Evolutionary conservation across 2,113 vertebrate species (phyloP), one percentile per base, ranked within the genome.

Genomic region (Ploceus nigricollis): DNA sequence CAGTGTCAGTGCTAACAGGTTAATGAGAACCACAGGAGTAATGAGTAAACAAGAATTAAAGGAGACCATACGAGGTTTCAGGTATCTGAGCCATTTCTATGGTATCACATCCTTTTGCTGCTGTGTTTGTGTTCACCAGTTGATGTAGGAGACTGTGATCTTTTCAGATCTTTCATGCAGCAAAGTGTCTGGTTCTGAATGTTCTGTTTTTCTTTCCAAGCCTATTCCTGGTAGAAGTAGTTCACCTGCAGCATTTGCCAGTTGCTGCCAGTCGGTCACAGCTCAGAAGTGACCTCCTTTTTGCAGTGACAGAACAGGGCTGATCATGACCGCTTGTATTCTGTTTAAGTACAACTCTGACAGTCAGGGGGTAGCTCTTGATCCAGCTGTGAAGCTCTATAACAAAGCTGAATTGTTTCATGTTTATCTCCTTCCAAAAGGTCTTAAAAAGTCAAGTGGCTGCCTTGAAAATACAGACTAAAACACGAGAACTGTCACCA

Each of bases 241-340:
- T 37, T 45, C 72, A 57, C 22, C 48, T 61, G 65, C 68, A 86
- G 54, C 63, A 35, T 37, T 35, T 81, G 66, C 54, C 13, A n/a
- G 7, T 25, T 3, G 1, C 45, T 65, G 44, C 42, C 65, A 57
- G 28, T 15, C 0, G 0, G 24, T 35, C 21, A 25, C 4, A 61
- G 65, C 42, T 75, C 63, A 83, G 45, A 42, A 83, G 27, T n/a
- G 50, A 17, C 54, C 70, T 69, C 60, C 24, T 88, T 58, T 92
- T 14, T 40, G 39, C 51, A 75, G 31, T 24, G 57, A 54, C 44
- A 70, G 39, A 53, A 44, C 50, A 88, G 71, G 24, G 39, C 39
- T 80, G 44, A 44, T 27, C 40, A 5, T 17, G 30, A 51, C 37
- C 71, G 14, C 40, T 78, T 30, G 4, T 21, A 5, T 9, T 39